These are phyloP conservation scores for Muscicapa striata DNA, from an alignment of 2,797 vertebrate species.

Conservation along the genomic window DNA sequence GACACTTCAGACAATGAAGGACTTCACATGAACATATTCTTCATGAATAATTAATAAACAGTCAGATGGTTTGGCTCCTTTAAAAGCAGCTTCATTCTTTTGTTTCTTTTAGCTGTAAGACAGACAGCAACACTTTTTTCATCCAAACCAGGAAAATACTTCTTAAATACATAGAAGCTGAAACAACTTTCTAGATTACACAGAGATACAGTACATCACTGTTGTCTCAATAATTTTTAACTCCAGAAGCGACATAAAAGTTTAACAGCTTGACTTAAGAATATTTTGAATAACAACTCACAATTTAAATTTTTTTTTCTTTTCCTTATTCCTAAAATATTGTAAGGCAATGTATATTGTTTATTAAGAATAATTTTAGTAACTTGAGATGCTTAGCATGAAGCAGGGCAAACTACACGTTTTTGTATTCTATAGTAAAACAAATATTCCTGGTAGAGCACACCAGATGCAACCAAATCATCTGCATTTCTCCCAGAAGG, in stretches of 20 bases:
- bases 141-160: neutral
- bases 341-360: neutral
- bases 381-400: neutral
- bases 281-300: neutral
- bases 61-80: neutral
- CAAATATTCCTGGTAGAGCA: neutral
- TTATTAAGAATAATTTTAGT: neutral
- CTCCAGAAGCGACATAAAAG: neutral
- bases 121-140: neutral
- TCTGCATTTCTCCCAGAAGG: neutral
- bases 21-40: neutral
- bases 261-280: neutral
- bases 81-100: neutral
- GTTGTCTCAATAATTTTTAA: neutral
- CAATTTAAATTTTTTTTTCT: neutral
- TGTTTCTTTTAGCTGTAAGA: neutral
- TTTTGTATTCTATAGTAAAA: neutral
- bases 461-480: neutral
- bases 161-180: neutral
- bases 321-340: neutral
- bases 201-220: neutral
- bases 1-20: slow-evolving; percentile 39
- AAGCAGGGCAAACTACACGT: neutral
- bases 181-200: neutral
- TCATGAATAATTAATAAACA: slow-evolving; percentile 37